These are phyloP conservation scores for Heliopora coerulea DNA, from an alignment of 92 coral and sea anemone species.

Conservation along the genomic window DNA sequence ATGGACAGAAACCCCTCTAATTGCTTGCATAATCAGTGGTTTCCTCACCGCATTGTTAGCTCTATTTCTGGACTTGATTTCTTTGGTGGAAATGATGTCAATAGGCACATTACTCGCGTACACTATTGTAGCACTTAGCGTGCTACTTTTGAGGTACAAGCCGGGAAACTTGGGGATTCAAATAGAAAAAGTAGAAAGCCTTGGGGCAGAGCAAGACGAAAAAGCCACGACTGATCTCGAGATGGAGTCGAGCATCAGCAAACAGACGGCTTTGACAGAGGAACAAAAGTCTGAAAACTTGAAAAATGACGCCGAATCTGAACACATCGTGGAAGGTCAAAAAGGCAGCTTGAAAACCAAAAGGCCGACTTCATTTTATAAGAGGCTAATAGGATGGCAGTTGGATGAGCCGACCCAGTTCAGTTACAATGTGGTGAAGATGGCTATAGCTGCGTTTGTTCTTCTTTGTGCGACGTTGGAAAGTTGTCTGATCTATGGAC, in stretches of 20 bases:
- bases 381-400: neutral
- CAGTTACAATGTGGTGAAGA: conserved; percentile 1
- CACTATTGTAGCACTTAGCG: conserved; percentile 87
- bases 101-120: conserved; percentile 94
- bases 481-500: conserved; percentile 9
- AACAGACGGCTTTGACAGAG: conserved; percentile 13
- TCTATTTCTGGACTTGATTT: conserved; percentile 71
- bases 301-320: neutral
- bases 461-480: neutral
- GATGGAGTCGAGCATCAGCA: neutral
- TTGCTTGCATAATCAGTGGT: conserved; percentile 79
- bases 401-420: conserved; percentile 9
- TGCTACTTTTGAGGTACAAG: conserved; percentile 75
- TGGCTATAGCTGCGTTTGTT: conserved; percentile 6
- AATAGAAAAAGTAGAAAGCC: conserved; percentile 18
- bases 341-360: neutral
- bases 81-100: conserved; percentile 91
- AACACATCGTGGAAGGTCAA: neutral
- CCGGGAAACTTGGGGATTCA: conserved; percentile 57
- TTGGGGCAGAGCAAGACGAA: conserved; percentile 6
- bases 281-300: neutral
- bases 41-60: conserved; percentile 77
- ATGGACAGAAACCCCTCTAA: conserved; percentile 36
- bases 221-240: neutral
- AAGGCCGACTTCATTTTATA: neutral